These are phyloP conservation scores for Bovichtus variegatus DNA, from an alignment of 2,797 vertebrate species.

Conservation along the genomic window DNA sequence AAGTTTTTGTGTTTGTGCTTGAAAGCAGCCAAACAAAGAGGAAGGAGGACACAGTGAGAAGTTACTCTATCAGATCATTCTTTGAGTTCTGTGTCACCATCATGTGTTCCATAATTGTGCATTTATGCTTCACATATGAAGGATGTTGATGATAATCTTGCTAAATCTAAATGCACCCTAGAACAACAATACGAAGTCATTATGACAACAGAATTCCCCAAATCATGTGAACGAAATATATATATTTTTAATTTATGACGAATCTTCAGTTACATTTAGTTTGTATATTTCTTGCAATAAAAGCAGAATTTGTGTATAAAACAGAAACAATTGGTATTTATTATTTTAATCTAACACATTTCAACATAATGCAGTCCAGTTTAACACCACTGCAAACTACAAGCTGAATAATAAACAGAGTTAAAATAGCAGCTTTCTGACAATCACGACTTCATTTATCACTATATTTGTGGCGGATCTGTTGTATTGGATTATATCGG, in stretches of 20 bases:
- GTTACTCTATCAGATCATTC: not conserved
- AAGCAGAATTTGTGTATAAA: not conserved
- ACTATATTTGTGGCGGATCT: too few relatives aligned
- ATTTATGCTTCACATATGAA: not conserved
- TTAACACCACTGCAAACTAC: too few relatives aligned
- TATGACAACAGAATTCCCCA: not conserved
- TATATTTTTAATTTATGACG: constrained; percentile 19
- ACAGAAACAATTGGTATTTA: not conserved
- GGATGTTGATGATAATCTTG: not conserved
- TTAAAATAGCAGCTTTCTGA: too few relatives aligned
- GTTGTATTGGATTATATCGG: too few relatives aligned
- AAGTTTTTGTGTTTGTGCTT: not conserved
- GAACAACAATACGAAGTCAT: not conserved
- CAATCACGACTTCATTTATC: too few relatives aligned
- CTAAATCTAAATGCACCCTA: not conserved
- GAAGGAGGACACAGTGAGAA: not conserved
- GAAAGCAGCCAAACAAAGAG: not conserved
- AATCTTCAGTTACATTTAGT: not conserved
- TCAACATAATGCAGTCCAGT: too few relatives aligned
- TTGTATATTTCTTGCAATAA: constrained; percentile 9
- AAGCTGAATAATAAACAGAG: too few relatives aligned
- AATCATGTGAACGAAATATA: not conserved
- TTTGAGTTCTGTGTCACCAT: not conserved
- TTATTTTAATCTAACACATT: too few relatives aligned
- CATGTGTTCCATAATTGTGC: too few relatives aligned